A percentile compares a stretch with the other conserved stretches of the same genome.
Conservation (phyloP, 2,888 invertebrate species). For the Metellina segmentata region DNA sequence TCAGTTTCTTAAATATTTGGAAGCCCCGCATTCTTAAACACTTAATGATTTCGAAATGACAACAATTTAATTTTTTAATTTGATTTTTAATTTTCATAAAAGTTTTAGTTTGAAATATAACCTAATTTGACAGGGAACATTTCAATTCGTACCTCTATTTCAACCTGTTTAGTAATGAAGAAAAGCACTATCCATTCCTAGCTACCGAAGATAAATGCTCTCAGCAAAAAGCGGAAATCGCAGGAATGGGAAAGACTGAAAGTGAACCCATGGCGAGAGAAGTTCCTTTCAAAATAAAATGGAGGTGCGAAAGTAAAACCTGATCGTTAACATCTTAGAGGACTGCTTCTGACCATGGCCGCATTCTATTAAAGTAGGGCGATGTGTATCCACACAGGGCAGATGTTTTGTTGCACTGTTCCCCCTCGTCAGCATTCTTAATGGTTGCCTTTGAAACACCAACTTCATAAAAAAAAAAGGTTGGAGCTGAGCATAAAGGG, state of each 20-base stretch:
- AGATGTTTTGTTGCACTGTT: slow-evolving; percentile 42
- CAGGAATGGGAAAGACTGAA: neutral
- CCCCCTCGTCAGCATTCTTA: slow-evolving; percentile 10
- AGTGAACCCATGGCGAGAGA: neutral
- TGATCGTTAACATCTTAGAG: slow-evolving; percentile 1
- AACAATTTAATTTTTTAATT: too few species aligned
- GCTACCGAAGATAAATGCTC: too few species aligned
- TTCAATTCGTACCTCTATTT: too few species aligned
- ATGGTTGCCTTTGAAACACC: slow-evolving; percentile 25
- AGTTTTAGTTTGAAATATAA: too few species aligned
- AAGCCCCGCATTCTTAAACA: too few species aligned
- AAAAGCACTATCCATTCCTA: too few species aligned
- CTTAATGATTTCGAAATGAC: too few species aligned
- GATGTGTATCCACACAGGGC: slow-evolving; percentile 37
- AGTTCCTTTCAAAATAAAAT: neutral
- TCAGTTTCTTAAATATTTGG: too few species aligned
- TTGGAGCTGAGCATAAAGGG: slow-evolving; percentile 45
- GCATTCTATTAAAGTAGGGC: slow-evolving; percentile 65
- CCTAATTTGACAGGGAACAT: too few species aligned
- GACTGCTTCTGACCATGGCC: slow-evolving; percentile 52
- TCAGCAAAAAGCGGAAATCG: neutral
- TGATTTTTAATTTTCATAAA: too few species aligned
- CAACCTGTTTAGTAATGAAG: too few species aligned
- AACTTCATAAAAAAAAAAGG: slow-evolving; percentile 46
- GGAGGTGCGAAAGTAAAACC: slow-evolving; percentile 32